Conservation (phyloP, 2,113 vertebrate species). For the Osmerus eperlanus region DNA sequence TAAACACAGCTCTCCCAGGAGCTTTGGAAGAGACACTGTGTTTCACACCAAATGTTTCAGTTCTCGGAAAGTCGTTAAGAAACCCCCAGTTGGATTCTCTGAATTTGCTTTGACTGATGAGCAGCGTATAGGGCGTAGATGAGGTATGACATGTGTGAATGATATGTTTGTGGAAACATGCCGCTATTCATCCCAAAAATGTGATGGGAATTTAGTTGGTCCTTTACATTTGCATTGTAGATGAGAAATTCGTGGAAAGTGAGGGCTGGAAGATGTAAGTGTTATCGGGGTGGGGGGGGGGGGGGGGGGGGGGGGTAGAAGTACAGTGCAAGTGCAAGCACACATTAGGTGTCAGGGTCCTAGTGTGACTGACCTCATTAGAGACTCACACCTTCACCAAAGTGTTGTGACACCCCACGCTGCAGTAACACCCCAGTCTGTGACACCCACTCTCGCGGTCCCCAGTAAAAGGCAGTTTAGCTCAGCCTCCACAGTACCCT, state of each 20-base stretch:
- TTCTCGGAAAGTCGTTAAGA: conserved; percentile 12
- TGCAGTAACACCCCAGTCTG: too few species aligned
- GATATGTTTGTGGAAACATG: neutral
- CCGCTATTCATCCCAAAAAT: too few species aligned
- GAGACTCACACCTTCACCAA: conserved; percentile 18
- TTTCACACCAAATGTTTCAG: conserved; percentile 17
- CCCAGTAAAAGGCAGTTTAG: conserved; percentile 3
- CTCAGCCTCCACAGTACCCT: neutral
- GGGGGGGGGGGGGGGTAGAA: neutral
- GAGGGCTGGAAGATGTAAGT: too few species aligned
- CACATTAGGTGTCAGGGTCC: conserved; percentile 3
- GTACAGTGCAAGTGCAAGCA: neutral
- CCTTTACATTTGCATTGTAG: too few species aligned
- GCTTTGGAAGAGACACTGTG: conserved; percentile 6
- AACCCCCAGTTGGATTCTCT: conserved; percentile 1
- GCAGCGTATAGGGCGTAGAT: neutral
- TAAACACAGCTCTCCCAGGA: neutral
- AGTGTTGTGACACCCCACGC: conserved; percentile 13
- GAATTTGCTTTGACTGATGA: conserved; percentile 3
- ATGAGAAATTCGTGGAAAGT: too few species aligned
- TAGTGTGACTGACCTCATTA: conserved; percentile 34
- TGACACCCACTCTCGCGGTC: conserved; percentile 6
- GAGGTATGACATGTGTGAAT: neutral
- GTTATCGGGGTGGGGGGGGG: too few species aligned
- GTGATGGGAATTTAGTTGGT: too few species aligned